Percentiles rank a stretch among this genome's conserved stretches.
These are phyloP conservation scores for Tortrix viridana DNA, from an alignment of 2,888 invertebrate species.

Conservation along the genomic window DNA sequence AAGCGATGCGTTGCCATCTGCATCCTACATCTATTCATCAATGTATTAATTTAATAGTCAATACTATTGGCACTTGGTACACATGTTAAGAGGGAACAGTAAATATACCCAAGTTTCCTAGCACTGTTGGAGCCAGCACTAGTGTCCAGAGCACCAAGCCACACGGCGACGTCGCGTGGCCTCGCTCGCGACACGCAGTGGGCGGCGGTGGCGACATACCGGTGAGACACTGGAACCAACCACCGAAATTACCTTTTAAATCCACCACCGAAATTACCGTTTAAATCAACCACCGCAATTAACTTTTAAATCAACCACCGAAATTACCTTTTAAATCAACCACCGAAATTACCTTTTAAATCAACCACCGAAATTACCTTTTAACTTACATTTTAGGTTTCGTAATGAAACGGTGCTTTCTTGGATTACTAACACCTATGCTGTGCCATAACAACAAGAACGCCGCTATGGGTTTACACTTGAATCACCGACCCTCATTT, in stretches of 20 bases:
- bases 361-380: too few species aligned
- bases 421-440: too few species aligned
- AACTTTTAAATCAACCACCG: not conserved
- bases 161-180: constrained; percentile 89
- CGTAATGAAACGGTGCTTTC: too few species aligned
- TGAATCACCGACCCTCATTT: too few species aligned
- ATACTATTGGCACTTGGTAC: too few species aligned
- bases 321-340: not conserved
- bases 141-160: constrained; percentile 92
- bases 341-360: too few species aligned
- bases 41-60: too few species aligned
- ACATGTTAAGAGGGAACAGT: not conserved
- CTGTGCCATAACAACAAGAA: too few species aligned
- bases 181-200: constrained; percentile 92
- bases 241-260: not conserved
- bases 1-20: too few species aligned
- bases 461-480: too few species aligned
- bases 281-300: not conserved
- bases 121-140: constrained; percentile 66
- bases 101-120: constrained; percentile 67
- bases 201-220: constrained; percentile 91
- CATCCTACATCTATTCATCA: too few species aligned
- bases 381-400: too few species aligned
- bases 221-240: constrained; percentile 83
- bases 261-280: not conserved